These are phyloP conservation scores for Zingel zingel DNA, from an alignment of 2,113 vertebrate species.

Conservation along the genomic window DNA sequence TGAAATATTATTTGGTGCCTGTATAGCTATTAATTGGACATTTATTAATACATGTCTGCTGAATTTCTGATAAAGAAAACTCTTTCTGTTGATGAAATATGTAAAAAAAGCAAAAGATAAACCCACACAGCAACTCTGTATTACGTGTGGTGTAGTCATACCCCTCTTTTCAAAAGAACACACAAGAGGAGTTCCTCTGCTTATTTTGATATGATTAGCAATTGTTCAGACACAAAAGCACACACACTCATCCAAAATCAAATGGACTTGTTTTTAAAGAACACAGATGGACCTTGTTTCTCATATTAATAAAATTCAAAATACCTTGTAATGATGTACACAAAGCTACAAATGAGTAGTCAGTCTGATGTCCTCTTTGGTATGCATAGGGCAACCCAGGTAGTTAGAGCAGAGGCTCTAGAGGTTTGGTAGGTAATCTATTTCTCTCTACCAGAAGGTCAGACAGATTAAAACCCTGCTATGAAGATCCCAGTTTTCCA, in stretches of 20 bases:
- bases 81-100: constrained; percentile 6
- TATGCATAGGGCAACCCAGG: constrained; percentile 63
- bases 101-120: neutral
- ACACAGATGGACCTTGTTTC: constrained; percentile 22
- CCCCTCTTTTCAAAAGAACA: neutral
- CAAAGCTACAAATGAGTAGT: constrained; percentile 49
- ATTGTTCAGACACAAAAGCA: constrained; percentile 29
- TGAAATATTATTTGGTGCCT: neutral
- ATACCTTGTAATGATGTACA: constrained; percentile 53
- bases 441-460: constrained; percentile 81
- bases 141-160: neutral
- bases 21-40: neutral
- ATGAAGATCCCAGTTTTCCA: constrained; percentile 79
- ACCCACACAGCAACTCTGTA: neutral
- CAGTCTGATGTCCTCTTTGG: constrained; percentile 59
- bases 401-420: constrained; percentile 62
- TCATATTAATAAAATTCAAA: constrained; percentile 50
- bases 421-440: constrained; percentile 77
- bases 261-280: constrained; percentile 42
- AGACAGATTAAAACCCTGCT: constrained; percentile 79
- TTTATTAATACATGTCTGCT: neutral
- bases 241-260: constrained; percentile 32
- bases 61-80: neutral
- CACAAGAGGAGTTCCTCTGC: neutral
- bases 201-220: constrained; percentile 38